phyloP scores from a whole-genome alignment of 1,140 invertebrate genomes.

The Drepana arcuata region DNA sequence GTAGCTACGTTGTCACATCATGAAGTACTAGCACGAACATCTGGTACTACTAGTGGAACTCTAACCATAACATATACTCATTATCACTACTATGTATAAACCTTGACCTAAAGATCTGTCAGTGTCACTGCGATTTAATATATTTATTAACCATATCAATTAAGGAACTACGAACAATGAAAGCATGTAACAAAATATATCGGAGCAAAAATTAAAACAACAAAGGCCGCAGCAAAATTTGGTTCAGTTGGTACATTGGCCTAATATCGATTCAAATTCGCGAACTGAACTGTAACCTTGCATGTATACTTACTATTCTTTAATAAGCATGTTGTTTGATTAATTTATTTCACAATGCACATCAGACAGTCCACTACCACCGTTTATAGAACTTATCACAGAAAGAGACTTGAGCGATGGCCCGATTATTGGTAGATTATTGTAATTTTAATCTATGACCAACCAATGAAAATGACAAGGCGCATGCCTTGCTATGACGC shows the following conservation, averaged over 20 bases:
- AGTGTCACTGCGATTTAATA: conserved; percentile 32
- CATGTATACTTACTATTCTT: conserved; percentile 62
- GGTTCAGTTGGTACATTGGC: conserved; percentile 13
- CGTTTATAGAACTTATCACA: conserved; percentile 61
- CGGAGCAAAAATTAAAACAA: too few relatives aligned
- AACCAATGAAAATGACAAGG: conserved; percentile 68
- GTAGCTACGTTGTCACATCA: too few relatives aligned
- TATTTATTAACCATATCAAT: too few relatives aligned
- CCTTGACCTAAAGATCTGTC: conserved; percentile 36
- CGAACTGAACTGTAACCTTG: conserved; percentile 50
- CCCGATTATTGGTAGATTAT: conserved; percentile 57
- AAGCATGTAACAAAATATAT: too few relatives aligned
- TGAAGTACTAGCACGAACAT: conserved; percentile 10
- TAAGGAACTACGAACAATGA: too few relatives aligned
- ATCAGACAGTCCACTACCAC: conserved; percentile 63
- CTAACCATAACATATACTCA: too few relatives aligned
- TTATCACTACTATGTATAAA: conserved; percentile 9
- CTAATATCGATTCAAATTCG: conserved; percentile 63
- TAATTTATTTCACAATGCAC: conserved; percentile 61
- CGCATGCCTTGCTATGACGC: conserved; percentile 66
- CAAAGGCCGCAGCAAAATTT: too few relatives aligned
- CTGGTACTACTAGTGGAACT: too few relatives aligned
- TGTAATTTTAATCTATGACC: conserved; percentile 65
- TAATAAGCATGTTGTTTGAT: conserved; percentile 63
- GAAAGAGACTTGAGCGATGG: conserved; percentile 57